Evolutionary conservation across 2,797 vertebrate genomes (phyloP).

Genomic region (Mastacembelus armatus): DNA sequence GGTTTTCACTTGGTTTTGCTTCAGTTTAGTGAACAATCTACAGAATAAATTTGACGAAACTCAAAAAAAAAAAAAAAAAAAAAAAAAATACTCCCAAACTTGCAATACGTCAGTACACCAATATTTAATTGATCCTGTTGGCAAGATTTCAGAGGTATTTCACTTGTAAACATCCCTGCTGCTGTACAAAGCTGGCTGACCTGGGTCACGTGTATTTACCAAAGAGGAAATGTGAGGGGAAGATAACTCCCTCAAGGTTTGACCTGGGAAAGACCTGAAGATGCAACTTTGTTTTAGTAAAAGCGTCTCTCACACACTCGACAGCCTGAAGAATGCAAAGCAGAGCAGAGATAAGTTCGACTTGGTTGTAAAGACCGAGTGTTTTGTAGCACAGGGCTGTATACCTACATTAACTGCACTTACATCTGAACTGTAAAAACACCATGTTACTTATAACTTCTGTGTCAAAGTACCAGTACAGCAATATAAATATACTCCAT

Average conservation of each 20-base stretch:
- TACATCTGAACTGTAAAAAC: too few species aligned
- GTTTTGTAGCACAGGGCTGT: too few species aligned
- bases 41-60: conserved; percentile 3
- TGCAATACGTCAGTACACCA: not conserved
- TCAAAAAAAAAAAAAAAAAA: not conserved
- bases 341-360: not conserved
- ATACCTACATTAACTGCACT: too few species aligned
- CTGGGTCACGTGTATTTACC: conserved; percentile 54
- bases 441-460: too few species aligned
- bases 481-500: too few species aligned
- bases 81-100: conserved; percentile 6
- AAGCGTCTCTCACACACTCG: conserved; percentile 10
- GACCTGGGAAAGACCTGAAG: conserved; percentile 46
- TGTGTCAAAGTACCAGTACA: too few species aligned
- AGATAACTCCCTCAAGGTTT: conserved; percentile 38
- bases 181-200: conserved; percentile 45
- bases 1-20: not conserved
- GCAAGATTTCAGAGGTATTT: conserved; percentile 43
- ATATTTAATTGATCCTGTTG: conserved; percentile 47
- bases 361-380: conserved; percentile 15
- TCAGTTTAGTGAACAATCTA: not conserved
- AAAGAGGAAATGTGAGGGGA: conserved; percentile 47
- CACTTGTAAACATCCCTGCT: conserved; percentile 47
- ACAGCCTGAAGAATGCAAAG: conserved; percentile 14
- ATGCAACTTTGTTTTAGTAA: conserved; percentile 35